Percentiles rank a stretch among this genome's conserved stretches.
phyloP scores from a whole-genome alignment of 2,888 invertebrate species.

The Caradrina clavipalpis region DNA sequence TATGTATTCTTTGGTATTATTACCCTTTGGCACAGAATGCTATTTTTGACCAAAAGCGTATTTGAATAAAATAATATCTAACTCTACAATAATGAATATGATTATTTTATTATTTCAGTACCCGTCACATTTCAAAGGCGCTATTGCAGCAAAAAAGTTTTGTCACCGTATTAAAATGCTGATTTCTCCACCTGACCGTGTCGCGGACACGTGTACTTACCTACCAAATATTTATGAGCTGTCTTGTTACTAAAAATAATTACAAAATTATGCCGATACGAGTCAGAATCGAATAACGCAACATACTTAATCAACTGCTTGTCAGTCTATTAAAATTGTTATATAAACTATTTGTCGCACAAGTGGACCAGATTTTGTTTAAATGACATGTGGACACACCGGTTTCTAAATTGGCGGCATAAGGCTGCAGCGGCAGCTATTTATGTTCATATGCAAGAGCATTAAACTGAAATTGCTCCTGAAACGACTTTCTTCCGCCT shows the following conservation, averaged over 20 bases:
- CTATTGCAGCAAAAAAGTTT: constrained; percentile 31
- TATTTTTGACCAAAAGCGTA: neutral
- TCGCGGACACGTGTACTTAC: constrained; percentile 29
- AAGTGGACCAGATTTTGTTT: constrained; percentile 36
- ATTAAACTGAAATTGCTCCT: constrained; percentile 10
- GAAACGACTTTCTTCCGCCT: constrained; percentile 15
- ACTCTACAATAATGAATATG: no score
- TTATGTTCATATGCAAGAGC: constrained; percentile 7
- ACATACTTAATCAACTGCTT: constrained; percentile 51
- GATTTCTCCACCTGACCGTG: constrained; percentile 43
- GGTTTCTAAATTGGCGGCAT: constrained; percentile 21
- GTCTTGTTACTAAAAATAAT: constrained; percentile 58
- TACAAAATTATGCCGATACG: constrained; percentile 54
- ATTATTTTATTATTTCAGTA: neutral
- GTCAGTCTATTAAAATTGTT: constrained; percentile 61
- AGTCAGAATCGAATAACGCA: constrained; percentile 37
- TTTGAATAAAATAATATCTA: no score
- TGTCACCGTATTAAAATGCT: constrained; percentile 20
- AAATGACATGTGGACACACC: constrained; percentile 30
- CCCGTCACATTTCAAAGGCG: constrained; percentile 6
- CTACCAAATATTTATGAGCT: constrained; percentile 54
- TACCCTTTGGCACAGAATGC: neutral
- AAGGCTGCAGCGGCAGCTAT: neutral
- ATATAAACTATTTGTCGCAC: constrained; percentile 55
- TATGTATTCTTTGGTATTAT: neutral